Evolutionary conservation across 2,113 vertebrate genomes (phyloP).

Genomic region (Chaetodon auriga): DNA sequence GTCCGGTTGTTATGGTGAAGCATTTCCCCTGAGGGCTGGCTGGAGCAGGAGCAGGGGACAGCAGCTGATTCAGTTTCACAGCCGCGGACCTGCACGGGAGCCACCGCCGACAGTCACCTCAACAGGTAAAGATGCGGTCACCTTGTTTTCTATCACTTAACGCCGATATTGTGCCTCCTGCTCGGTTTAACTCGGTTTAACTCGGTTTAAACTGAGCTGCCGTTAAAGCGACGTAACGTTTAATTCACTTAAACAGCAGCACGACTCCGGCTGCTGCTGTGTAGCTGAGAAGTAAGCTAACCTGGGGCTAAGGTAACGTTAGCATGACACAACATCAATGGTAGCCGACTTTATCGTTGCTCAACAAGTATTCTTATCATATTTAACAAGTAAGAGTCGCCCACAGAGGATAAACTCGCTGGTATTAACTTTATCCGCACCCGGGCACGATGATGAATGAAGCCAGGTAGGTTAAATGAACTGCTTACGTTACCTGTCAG

Average conservation of each 20-base stretch:
- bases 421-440: background rate
- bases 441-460: background rate
- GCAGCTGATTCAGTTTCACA: conserved; percentile 65
- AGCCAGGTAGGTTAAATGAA: conserved; percentile 29
- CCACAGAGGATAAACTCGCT: background rate
- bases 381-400: background rate
- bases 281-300: conserved; percentile 50
- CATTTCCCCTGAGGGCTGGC: conserved; percentile 74
- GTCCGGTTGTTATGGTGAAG: conserved; percentile 86
- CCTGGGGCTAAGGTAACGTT: conserved; percentile 60
- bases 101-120: conserved; percentile 4
- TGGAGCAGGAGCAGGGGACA: conserved; percentile 23
- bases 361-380: background rate
- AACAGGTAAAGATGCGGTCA: conserved; percentile 66
- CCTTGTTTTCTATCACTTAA: background rate
- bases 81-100: conserved; percentile 23
- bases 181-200: background rate
- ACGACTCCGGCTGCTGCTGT: background rate
- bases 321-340: conserved; percentile 40
- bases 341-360: background rate
- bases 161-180: accelerated
- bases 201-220: background rate
- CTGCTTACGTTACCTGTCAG: conserved; percentile 58
- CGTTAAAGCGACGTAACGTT: background rate
- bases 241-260: conserved; percentile 2